phyloP scores from a whole-genome alignment of 2,797 vertebrate species.

The Distichodus sexfasciatus region DNA sequence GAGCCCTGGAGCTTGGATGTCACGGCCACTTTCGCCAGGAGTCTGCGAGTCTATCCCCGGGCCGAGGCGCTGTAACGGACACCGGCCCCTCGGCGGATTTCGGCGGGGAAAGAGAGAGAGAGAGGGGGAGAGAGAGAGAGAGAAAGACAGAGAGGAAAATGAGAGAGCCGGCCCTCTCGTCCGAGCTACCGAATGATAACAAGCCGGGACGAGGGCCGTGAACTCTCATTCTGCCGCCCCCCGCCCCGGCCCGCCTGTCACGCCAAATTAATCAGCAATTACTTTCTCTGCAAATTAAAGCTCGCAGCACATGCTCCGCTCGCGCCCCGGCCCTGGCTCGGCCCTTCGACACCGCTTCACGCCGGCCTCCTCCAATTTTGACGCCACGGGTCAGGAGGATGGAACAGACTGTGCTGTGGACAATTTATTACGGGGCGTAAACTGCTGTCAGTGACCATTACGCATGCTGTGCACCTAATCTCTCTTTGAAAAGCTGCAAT shows the following conservation, averaged over 20 bases:
- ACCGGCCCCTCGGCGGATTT: slow-evolving; percentile 40
- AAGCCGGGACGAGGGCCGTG: slow-evolving; percentile 51
- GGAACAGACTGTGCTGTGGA: neutral
- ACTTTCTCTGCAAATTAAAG: slow-evolving; percentile 21
- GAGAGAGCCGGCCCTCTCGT: slow-evolving; percentile 57
- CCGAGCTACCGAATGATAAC: slow-evolving; percentile 65
- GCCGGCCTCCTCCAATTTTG: neutral
- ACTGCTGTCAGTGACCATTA: neutral
- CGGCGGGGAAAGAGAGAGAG: no score
- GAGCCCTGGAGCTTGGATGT: slow-evolving; percentile 48
- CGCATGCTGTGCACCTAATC: no score
- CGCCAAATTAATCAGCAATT: slow-evolving; percentile 56
- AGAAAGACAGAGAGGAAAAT: no score
- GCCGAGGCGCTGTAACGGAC: slow-evolving; percentile 61
- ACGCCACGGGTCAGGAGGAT: neutral
- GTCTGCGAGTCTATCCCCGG: slow-evolving; percentile 56
- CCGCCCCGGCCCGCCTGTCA: slow-evolving; percentile 45
- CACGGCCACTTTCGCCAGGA: slow-evolving; percentile 49
- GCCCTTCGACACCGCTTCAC: neutral
- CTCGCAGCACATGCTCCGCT: slow-evolving; percentile 8
- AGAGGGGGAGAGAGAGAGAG: no score
- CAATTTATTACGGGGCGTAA: neutral
- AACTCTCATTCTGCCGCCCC: slow-evolving; percentile 68
- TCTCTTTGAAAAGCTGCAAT: no score
- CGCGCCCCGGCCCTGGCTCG: neutral